phyloP scores from a whole-genome alignment of 2,113 vertebrate genomes.

The Labeo catla region DNA sequence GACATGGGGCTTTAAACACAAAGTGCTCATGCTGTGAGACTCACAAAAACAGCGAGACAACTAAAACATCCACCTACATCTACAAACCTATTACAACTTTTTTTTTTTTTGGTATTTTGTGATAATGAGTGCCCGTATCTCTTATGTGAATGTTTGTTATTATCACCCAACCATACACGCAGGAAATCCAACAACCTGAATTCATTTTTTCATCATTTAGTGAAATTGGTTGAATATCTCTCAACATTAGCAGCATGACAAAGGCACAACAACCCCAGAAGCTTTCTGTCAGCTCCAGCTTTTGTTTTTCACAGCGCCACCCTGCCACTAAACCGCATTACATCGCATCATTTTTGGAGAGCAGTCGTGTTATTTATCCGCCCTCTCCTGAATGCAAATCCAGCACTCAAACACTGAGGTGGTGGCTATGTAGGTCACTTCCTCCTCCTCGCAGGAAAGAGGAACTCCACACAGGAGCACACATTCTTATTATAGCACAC shows the following conservation, averaged over 20 bases:
- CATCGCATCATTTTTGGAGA: conserved; percentile 79
- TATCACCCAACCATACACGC: background rate
- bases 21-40: background rate
- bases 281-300: conserved; percentile 51
- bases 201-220: background rate
- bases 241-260: background rate
- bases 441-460: conserved; percentile 73
- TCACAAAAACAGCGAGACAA: background rate
- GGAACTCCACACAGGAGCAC: conserved; percentile 57
- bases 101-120: background rate
- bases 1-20: background rate
- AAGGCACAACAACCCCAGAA: conserved; percentile 68
- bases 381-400: conserved; percentile 59
- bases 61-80: background rate
- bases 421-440: conserved; percentile 79
- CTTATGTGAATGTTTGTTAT: background rate
- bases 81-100: background rate
- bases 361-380: conserved; percentile 74
- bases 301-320: conserved; percentile 74
- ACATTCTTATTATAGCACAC: conserved; percentile 58
- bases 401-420: conserved; percentile 57
- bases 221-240: background rate
- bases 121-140: background rate
- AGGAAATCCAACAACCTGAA: background rate
- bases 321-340: conserved; percentile 80